A percentile compares a stretch with the other conserved stretches of the same genome.
Conservation (phyloP, 2,797 vertebrate genomes). For the Euphonia xanthogaster region DNA sequence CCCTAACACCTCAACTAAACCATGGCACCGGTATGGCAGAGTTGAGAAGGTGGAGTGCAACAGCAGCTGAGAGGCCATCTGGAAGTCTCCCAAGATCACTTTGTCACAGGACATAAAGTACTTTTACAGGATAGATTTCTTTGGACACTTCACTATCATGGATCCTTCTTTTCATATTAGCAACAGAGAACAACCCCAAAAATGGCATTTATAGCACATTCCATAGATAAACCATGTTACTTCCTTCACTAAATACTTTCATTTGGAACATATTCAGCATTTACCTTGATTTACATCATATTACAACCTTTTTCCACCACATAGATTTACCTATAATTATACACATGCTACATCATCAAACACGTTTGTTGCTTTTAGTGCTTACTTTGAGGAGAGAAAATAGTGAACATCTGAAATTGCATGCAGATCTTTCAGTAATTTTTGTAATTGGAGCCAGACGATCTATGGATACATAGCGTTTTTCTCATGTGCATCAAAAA, state of each 20-base stretch:
- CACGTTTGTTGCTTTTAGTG: background rate
- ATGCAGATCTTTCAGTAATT: background rate
- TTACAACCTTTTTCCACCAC: background rate
- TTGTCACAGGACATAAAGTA: background rate
- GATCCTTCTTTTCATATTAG: background rate
- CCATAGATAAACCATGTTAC: background rate
- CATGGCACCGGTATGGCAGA: background rate
- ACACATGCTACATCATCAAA: background rate
- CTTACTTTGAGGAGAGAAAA: background rate
- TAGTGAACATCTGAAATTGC: background rate
- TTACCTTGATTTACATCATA: background rate
- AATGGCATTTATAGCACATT: background rate
- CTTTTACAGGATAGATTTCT: background rate
- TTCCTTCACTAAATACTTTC: background rate
- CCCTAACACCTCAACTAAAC: background rate
- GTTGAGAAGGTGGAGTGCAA: background rate
- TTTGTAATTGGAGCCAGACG: background rate
- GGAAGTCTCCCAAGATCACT: background rate
- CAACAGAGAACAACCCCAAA: background rate
- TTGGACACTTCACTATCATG: background rate
- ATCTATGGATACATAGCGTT: background rate
- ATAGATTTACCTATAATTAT: background rate
- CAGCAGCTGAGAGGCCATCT: background rate
- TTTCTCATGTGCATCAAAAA: background rate
- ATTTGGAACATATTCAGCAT: background rate